Evolutionary conservation across 2,113 vertebrate species (phyloP), one percentile per base, ranked within the genome.

Genomic region (Cinclus mexicanus): DNA sequence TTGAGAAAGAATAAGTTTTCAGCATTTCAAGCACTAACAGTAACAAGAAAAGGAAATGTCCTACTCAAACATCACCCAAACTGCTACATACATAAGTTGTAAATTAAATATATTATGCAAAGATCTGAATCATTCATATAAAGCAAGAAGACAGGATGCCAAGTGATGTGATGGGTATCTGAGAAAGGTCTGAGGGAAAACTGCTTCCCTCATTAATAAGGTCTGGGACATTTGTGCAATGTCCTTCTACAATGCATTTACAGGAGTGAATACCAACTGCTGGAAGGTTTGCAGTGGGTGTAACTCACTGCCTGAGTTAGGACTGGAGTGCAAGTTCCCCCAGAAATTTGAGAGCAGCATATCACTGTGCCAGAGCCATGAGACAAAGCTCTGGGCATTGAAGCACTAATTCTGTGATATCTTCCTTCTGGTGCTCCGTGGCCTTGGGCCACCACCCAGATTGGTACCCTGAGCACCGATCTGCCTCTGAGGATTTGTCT

Each of bases 21-120:
- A 91, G 95, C 72, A 95, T 86, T 95, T 93, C 69, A 63, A 80
- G 69, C 76, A 94, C 81, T 87, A 96, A 94, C 93, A 96, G 91
- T 65, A 96, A 91, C 67, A 50, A 42, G 84, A 90, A 97, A 95
- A 94, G 23, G 63, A 92, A 95, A 80, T 25, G 24, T 90, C 49
- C 57, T 68, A 84, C 79, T 88, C 68, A 76, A 33, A 82, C 31
- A 16, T 83, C 77, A 68, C 37, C 44, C 65, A 77, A 47, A 76
- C 65, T 77, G 22, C 33, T 49, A 19, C 44, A 41, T 63, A 61
- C 29, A 3, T 39, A 83, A 89, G n/a, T 78, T 67, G 70, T 44
- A 90, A 89, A 90, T 72, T 49, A 92, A 86, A 80, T 37, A 44
- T 35, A 57, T 68, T 86, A 35, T 64, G 55, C 33, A 81, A 64